Base-by-base conservation (phyloP, 2,888 invertebrate genomes). In the Scaptomyza caliginosa region DNA sequence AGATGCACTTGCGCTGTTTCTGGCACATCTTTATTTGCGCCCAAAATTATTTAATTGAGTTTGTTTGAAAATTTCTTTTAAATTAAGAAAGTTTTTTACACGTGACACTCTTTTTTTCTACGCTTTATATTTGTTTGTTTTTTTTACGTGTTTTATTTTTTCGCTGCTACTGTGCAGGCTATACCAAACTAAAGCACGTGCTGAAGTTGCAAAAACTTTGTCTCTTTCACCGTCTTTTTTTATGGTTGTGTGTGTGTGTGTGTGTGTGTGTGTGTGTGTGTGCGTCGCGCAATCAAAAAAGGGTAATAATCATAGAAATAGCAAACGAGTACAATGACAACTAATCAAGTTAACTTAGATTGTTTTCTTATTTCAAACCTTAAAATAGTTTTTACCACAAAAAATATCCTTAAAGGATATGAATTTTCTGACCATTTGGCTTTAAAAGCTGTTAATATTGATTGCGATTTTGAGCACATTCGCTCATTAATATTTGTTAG, bases 401-500 rank as follows among this genome's bases (percentile, higher is more conserved):
- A n/a, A 19, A 1, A 4, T 7, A 19, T 39, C 11, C 2, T n/a
- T 2, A 4, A 4, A 7, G 11, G 19, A 39, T 39, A 17, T 39
- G 0, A 11, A 7, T 10, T 8, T 16, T 43, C 6, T 26, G 16
- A 17, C 7, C 7, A 43, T 42, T 42, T 5, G 13, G n/a, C 6
- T 11, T 11, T 21, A 6, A 21, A 10, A 3, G 10, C 13, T 13
- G 10, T 23, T 24, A 8, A n/a, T 17, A 28, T 5, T 10, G 11
- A 45, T 28, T 45, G 28, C 28, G 3, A 45, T n/a, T 17, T 17
- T 45, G 26, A 26, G 6, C 17, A 76, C 79, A 79, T 69, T 82
- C 71, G 80, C 88, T 89, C 86, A 89, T 89, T 89, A 89, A 90
- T 89, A 88, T 88, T 81, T 76, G 78, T 69, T 72, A 69, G 62